Percentiles rank a stretch among this genome's conserved stretches.
These are phyloP conservation scores for Echeneis naucrates DNA, from an alignment of 2,797 vertebrate genomes.

Conservation along the genomic window DNA sequence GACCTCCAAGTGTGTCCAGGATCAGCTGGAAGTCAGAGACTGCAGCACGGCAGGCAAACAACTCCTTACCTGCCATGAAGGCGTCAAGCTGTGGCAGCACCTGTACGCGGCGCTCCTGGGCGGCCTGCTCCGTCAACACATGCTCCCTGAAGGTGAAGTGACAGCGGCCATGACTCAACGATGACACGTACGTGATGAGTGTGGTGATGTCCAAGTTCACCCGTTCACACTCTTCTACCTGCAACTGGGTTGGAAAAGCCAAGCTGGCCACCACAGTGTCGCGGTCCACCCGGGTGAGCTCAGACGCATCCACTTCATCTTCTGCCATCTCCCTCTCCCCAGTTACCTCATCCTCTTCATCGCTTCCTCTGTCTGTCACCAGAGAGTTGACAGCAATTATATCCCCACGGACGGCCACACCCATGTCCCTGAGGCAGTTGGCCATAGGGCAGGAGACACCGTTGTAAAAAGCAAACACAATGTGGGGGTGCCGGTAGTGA, in stretches of 20 bases:
- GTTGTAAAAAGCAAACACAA: slow-evolving; percentile 97
- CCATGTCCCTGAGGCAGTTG: slow-evolving; percentile 91
- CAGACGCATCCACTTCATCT: slow-evolving; percentile 69
- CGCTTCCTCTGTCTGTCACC: slow-evolving; percentile 61
- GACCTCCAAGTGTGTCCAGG: slow-evolving; percentile 92
- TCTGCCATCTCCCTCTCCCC: slow-evolving; percentile 62
- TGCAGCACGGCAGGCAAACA: slow-evolving; percentile 92
- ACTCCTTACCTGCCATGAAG: slow-evolving; percentile 94
- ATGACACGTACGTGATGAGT: slow-evolving; percentile 94
- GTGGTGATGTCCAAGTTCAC: slow-evolving; percentile 97
- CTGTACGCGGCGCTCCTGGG: slow-evolving; percentile 89
- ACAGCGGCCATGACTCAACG: slow-evolving; percentile 93
- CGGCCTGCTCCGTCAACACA: slow-evolving; percentile 94
- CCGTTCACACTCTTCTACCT: slow-evolving; percentile 87
- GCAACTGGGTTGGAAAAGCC: slow-evolving; percentile 86
- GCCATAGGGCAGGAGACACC: slow-evolving; percentile 94
- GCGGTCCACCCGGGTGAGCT: slow-evolving; percentile 66
- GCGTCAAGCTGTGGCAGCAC: slow-evolving; percentile 89
- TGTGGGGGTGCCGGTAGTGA: slow-evolving; percentile 90
- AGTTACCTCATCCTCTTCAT: slow-evolving; percentile 57
- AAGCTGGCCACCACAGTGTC: slow-evolving; percentile 56
- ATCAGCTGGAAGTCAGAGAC: slow-evolving; percentile 93
- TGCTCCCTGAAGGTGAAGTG: slow-evolving; percentile 91
- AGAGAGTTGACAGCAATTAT: slow-evolving; percentile 89
- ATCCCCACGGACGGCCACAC: slow-evolving; percentile 92